Percentiles rank a stretch among this genome's conserved stretches.
Evolutionary conservation across 2,113 vertebrate species (phyloP).

Genomic region (Recurvirostra avosetta): DNA sequence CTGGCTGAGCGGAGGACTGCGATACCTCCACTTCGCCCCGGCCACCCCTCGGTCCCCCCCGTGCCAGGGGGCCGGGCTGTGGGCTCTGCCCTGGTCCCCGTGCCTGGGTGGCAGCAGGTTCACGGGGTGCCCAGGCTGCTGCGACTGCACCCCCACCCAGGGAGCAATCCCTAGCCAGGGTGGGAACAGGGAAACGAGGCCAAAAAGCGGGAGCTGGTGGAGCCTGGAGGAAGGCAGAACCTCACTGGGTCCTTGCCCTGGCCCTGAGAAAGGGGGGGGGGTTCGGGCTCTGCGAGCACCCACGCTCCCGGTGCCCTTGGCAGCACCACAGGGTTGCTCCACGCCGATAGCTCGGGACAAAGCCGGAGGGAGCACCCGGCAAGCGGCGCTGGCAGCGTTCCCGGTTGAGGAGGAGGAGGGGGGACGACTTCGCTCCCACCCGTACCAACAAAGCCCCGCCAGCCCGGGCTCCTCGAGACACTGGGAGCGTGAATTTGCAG

Average conservation of each 20-base stretch:
- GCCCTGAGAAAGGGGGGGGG: not conserved
- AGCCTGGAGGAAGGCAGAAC: not conserved
- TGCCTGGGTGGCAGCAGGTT: not conserved
- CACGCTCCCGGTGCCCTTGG: not conserved
- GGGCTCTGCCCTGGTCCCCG: accelerated
- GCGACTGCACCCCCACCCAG: not conserved
- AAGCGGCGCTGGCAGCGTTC: not conserved
- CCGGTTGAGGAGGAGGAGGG: not conserved
- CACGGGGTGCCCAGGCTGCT: not conserved
- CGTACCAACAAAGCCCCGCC: not conserved
- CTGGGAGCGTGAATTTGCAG: not conserved
- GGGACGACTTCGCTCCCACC: not conserved
- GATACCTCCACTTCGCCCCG: accelerated
- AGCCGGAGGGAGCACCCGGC: not conserved
- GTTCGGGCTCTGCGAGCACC: not conserved
- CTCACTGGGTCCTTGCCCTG: accelerated
- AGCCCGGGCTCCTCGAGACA: not conserved
- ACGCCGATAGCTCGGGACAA: not conserved
- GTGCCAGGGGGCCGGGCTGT: not conserved
- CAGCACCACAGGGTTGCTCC: not conserved
- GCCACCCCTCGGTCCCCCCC: accelerated
- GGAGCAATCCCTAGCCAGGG: not conserved
- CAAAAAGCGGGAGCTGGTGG: not conserved
- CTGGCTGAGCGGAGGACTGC: not conserved
- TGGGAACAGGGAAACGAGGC: not conserved